A percentile compares a stretch with the other conserved stretches of the same genome.
Evolutionary conservation across 2,113 vertebrate species (phyloP).

Genomic region (Dicentrarchus labrax): DNA sequence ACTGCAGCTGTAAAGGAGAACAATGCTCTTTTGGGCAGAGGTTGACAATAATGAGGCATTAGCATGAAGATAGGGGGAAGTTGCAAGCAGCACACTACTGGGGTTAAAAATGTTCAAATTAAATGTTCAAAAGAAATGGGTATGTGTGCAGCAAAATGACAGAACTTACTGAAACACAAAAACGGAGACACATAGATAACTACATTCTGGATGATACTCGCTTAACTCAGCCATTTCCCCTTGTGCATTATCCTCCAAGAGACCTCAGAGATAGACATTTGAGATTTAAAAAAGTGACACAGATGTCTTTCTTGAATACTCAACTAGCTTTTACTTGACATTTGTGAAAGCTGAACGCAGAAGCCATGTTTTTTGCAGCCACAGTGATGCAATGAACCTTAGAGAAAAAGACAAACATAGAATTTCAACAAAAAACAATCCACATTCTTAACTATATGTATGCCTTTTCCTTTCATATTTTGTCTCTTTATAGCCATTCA

Average conservation of each 20-base stretch:
- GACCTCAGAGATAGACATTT: not conserved
- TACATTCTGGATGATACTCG: not conserved
- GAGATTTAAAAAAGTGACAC: conserved; percentile 2
- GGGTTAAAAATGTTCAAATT: conserved; percentile 8
- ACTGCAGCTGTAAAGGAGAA: conserved; percentile 30
- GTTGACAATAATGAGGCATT: conserved; percentile 55
- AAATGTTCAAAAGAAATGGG: conserved; percentile 40
- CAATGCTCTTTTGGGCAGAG: conserved; percentile 8
- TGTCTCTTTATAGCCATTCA: conserved; percentile 10
- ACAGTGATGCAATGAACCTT: not conserved
- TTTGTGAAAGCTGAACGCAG: conserved; percentile 27
- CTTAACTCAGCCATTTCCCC: not conserved
- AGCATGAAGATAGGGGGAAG: conserved; percentile 25
- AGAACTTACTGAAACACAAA: conserved; percentile 3
- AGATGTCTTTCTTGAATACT: conserved; percentile 17
- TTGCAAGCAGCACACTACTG: not conserved
- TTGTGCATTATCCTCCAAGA: not conserved
- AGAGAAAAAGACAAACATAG: conserved; percentile 4
- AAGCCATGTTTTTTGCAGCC: not conserved
- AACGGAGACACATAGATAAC: not conserved
- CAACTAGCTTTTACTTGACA: conserved; percentile 31
- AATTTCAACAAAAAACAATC: not conserved
- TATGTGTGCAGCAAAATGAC: conserved; percentile 16
- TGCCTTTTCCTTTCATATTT: conserved; percentile 1
- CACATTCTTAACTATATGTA: not conserved